A percentile compares a stretch with the other conserved stretches of the same genome.
Conservation (phyloP, 2,113 vertebrate genomes). For the Verasper variegatus region DNA sequence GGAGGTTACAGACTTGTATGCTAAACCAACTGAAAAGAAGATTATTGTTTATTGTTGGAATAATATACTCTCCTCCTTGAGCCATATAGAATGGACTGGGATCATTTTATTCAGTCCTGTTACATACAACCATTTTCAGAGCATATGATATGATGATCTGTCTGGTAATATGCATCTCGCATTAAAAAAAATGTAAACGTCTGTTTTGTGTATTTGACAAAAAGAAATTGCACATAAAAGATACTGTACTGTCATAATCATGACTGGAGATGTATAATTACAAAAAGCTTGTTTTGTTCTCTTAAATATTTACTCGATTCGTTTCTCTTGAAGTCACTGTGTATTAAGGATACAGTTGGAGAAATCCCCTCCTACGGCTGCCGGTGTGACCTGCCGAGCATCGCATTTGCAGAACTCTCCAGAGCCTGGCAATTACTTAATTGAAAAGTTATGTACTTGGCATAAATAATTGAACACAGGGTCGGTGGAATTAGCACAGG, state of each 20-base stretch:
- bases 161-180: too few relatives aligned
- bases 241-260: neutral
- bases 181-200: too few relatives aligned
- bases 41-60: neutral
- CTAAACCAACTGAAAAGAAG: too few relatives aligned
- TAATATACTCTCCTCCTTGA: neutral
- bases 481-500: constrained; percentile 62
- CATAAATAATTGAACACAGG: constrained; percentile 75
- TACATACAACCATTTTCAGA: neutral
- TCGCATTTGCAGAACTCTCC: constrained; percentile 58
- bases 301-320: constrained; percentile 68
- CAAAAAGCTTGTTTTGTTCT: constrained; percentile 71
- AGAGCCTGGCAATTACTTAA: constrained; percentile 77
- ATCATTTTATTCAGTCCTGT: neutral
- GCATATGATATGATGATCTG: neutral
- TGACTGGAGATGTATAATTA: constrained; percentile 9
- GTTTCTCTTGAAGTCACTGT: constrained; percentile 50
- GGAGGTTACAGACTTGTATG: too few relatives aligned
- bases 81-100: neutral
- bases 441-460: constrained; percentile 79
- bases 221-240: neutral
- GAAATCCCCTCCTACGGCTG: constrained; percentile 27
- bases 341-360: constrained; percentile 63
- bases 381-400: constrained; percentile 49
- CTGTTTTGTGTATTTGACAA: too few relatives aligned